These are phyloP conservation scores for Anomalospiza imberbis DNA, from an alignment of 2,797 vertebrate genomes.

Conservation along the genomic window DNA sequence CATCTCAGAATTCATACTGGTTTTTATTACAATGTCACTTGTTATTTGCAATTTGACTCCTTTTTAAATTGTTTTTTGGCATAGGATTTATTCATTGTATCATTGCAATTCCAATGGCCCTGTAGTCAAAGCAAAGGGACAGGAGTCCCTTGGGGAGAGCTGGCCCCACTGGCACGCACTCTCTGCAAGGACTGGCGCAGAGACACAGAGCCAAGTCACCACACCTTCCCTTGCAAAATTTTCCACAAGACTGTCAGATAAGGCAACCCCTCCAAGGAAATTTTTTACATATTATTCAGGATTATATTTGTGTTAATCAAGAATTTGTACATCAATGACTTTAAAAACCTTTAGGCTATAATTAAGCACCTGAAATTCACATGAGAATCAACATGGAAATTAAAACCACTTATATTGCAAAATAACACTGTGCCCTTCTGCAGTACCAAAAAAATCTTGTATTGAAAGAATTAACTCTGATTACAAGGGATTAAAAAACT, in stretches of 20 bases:
- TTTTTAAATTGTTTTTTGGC: neutral
- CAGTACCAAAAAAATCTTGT: neutral
- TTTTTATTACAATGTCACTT: neutral
- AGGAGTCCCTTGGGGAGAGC: neutral
- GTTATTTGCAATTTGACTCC: neutral
- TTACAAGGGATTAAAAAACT: neutral
- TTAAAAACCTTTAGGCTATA: neutral
- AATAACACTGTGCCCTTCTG: neutral
- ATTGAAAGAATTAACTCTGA: neutral
- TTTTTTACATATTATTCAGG: neutral
- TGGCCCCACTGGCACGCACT: neutral
- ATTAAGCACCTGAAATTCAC: neutral
- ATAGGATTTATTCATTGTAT: neutral
- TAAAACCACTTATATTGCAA: neutral
- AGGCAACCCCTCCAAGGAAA: neutral
- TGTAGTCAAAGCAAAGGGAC: neutral
- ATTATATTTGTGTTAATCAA: neutral
- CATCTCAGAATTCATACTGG: neutral
- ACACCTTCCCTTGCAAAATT: neutral
- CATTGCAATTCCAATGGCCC: neutral
- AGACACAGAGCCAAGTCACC: neutral
- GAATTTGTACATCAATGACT: neutral
- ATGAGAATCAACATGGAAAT: neutral
- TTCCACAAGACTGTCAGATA: neutral
- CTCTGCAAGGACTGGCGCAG: neutral